Percentiles rank a stretch among this genome's conserved stretches.
Evolutionary conservation across 2,113 vertebrate species (phyloP).

Genomic region (Nyctereutes procyonoides): DNA sequence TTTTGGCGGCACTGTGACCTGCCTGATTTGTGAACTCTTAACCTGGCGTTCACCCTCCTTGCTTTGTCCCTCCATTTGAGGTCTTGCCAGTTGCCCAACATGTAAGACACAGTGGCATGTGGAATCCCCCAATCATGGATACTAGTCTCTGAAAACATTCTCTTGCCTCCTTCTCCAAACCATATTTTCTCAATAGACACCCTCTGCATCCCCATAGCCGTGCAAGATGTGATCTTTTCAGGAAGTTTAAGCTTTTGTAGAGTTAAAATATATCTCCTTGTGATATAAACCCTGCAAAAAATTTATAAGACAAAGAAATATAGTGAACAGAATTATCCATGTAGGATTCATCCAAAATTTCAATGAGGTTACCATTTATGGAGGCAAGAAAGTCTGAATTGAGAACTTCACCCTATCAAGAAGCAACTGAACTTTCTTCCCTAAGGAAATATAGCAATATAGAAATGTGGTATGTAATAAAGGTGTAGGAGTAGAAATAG

Average conservation of each 20-base stretch:
- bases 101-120: neutral
- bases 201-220: neutral
- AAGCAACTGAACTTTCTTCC: neutral
- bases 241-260: neutral
- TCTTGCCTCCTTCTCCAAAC: neutral
- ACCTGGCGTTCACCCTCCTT: neutral
- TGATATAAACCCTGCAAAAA: neutral
- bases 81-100: neutral
- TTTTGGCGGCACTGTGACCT: neutral
- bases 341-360: neutral
- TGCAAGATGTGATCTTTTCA: neutral
- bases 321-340: neutral
- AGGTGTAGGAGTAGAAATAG: neutral
- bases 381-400: neutral
- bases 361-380: neutral
- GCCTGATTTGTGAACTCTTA: neutral
- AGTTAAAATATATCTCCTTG: neutral
- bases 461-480: neutral
- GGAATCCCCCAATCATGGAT: neutral
- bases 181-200: neutral
- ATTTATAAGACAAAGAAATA: neutral
- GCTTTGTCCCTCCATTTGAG: neutral
- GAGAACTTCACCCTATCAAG: neutral
- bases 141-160: neutral
- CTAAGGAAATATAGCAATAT: neutral